Base-by-base conservation (phyloP, 2,888 invertebrate genomes). In the Frankliniella intonsa region DNA sequence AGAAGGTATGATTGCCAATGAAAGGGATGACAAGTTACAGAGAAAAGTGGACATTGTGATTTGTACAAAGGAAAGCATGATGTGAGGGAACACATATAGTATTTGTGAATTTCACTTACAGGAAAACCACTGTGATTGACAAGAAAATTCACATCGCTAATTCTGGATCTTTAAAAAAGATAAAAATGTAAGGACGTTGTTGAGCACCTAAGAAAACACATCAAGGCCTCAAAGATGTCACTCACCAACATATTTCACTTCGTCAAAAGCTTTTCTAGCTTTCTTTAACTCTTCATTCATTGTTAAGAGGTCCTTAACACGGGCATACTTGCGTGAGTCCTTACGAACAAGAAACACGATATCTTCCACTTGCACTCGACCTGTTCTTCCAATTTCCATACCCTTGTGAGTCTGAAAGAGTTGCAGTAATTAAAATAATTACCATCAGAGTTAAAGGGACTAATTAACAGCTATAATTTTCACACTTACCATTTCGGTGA, bases 221-320 rank as follows among this genome's bases (percentile, higher is more conserved):
- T 55, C 14, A 12, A 55, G 14, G 19, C 55, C 55, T 55, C 19
- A 14, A 5, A 19, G 55, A 14, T 55, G 25, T 76, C 69, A 76
- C 89, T 91, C 91, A 93, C 95, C 95, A 90, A 95, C 96, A 91
- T 96, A 97, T 93, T 97, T 97, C 84, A 96, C 96, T 92, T 98
- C 99, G 90, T 99, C 99, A 89, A 99, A 99, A 84, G 99, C 99
- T 90, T 99, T 99, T 85, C 99, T 92, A 19, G 99, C 99, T 89
- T 97, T 96, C 89, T 99, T 98, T 81, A 99, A 90, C 89, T 99
- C 99, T 89, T 99, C 99, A 89, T 98, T 99, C 98, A 99, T 98
- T 80, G 96, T 96, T 0, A 99, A 89, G 62, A 99, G 90, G 89
- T 98, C 98, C 90, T 98, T 98, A 0, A 99, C 98, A 86, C 99